These are phyloP conservation scores for Styela plicata DNA, from an alignment of 23 tunicate species.

Conservation along the genomic window DNA sequence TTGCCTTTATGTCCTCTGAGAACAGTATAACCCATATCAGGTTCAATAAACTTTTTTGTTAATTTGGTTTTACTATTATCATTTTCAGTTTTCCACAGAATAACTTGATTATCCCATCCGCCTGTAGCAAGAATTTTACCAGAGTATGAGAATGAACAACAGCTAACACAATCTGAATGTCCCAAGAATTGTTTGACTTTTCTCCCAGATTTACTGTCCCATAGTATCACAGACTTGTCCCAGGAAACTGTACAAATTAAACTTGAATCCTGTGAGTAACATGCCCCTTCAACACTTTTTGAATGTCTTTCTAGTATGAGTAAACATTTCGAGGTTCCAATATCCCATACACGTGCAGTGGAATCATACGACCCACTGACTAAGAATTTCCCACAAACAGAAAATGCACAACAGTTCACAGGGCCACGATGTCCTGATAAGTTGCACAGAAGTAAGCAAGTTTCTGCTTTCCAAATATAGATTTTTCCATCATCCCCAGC, in stretches of 20 bases:
- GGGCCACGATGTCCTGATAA: constrained; percentile 75
- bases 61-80: constrained; percentile 11
- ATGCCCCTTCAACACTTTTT: constrained; percentile 74
- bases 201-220: constrained; percentile 48
- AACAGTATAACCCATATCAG: constrained; percentile 24
- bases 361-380: constrained; percentile 89
- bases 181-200: constrained; percentile 34
- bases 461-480: constrained; percentile 58
- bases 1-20: constrained; percentile 73
- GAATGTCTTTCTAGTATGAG: constrained; percentile 38
- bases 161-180: constrained; percentile 70
- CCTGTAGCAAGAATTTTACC: constrained; percentile 59
- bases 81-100: constrained; percentile 77
- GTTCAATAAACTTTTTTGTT: not conserved
- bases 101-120: constrained; percentile 72
- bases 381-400: constrained; percentile 42
- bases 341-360: constrained; percentile 34
- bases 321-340: not conserved
- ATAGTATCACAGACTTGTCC: constrained; percentile 71
- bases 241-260: constrained; percentile 66
- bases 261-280: constrained; percentile 49
- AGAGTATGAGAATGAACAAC: constrained; percentile 61
- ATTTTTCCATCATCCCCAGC: constrained; percentile 70
- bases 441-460: constrained; percentile 35
- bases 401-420: constrained; percentile 64